Conservation (phyloP, 2,888 invertebrate species). For the Hypolimnas misippus region DNA sequence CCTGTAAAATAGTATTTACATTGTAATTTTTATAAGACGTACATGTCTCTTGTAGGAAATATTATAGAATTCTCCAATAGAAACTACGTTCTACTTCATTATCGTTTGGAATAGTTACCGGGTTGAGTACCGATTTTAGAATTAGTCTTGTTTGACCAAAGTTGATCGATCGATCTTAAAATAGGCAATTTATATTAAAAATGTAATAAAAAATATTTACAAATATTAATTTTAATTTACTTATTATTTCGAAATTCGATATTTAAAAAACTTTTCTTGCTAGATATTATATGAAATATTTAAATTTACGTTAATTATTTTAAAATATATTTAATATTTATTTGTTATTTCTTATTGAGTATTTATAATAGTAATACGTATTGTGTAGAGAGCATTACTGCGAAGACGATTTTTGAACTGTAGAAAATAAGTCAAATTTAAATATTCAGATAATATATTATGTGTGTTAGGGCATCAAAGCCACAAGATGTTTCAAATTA, state of each 20-base stretch:
- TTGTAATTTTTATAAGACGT: conserved; percentile 25
- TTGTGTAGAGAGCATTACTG: not conserved
- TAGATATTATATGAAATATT: not conserved
- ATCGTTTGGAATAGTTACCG: conserved; percentile 12
- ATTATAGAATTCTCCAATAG: conserved; percentile 10
- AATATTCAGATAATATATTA: conserved; percentile 61
- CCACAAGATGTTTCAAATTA: conserved; percentile 70
- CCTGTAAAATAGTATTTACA: conserved; percentile 22
- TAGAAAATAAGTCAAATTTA: conserved; percentile 36
- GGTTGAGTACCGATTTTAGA: conserved; percentile 4
- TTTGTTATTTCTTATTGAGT: conserved; percentile 3
- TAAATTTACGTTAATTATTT: not conserved
- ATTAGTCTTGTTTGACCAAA: conserved; percentile 16
- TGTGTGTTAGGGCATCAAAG: conserved; percentile 74
- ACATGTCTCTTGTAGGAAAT: conserved; percentile 18
- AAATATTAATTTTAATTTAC: not conserved
- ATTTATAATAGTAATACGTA: conserved; percentile 7
- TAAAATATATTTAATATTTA: not conserved
- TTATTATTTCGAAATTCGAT: not conserved
- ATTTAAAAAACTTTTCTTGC: not conserved
- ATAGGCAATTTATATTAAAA: conserved; percentile 11
- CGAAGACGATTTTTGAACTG: conserved; percentile 20
- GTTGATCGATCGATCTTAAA: conserved; percentile 10
- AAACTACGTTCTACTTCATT: conserved; percentile 1
- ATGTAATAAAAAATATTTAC: conserved; percentile 2